Evolutionary conservation across 1,140 invertebrate species (phyloP).

Genomic region (Thaumetopoea pityocampa): DNA sequence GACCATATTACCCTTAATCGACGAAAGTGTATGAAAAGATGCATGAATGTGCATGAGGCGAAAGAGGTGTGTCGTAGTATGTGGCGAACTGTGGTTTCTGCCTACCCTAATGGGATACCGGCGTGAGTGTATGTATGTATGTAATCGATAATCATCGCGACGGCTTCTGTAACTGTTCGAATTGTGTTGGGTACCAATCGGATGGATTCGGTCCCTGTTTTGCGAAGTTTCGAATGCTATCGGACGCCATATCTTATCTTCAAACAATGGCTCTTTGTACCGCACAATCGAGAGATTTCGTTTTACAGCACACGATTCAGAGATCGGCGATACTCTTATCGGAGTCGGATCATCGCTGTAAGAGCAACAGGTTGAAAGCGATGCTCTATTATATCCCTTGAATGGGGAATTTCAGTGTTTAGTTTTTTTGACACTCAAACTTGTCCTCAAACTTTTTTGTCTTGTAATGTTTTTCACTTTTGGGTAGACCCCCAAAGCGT

Average conservation of each 20-base stretch:
- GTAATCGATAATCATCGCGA: conserved; percentile 28
- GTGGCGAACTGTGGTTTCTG: no score
- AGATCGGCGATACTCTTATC: conserved; percentile 15
- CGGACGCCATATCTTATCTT: conserved; percentile 29
- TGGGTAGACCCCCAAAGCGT: no score
- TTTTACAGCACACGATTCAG: conserved; percentile 22
- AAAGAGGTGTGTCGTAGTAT: no score
- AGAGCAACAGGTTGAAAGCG: conserved; percentile 8
- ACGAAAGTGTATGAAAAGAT: no score
- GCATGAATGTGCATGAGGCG: no score
- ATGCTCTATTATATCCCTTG: neutral
- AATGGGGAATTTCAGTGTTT: neutral
- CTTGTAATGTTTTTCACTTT: no score
- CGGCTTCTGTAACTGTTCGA: conserved; percentile 31
- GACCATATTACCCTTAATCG: no score
- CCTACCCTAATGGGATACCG: no score
- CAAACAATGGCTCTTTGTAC: conserved; percentile 33
- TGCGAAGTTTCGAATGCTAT: conserved; percentile 27
- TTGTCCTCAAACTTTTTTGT: no score
- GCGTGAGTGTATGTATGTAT: no score
- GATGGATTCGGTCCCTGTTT: conserved; percentile 20
- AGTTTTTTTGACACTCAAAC: no score
- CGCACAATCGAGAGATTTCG: conserved; percentile 29
- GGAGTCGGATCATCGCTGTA: conserved; percentile 11
- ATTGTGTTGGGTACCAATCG: conserved; percentile 27